Evolutionary conservation across 2,113 vertebrate species (phyloP), one percentile per base, ranked within the genome.

Genomic region (Sceloporus tristichus): DNA sequence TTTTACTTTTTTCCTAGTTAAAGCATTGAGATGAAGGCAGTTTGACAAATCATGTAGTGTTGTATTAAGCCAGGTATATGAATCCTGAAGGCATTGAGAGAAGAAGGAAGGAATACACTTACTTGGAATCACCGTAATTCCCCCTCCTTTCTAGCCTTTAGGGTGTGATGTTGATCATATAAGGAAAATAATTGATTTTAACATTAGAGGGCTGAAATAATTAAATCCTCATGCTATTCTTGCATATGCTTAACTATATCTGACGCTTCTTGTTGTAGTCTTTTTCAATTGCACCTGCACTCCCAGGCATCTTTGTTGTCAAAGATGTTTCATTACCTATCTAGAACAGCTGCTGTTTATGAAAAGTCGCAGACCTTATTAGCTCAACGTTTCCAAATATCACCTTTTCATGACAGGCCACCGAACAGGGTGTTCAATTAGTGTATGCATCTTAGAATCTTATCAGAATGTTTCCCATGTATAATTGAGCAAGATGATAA

Each of bases 281-380:
- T 21, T 18, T 75, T 13, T 82, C 83, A 88, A 77, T 86, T 59
- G 74, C 1, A 89, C 19, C 42, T 79, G 53, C 18, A 19, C 2
- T 87, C 71, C 40, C 8, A 89, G 79, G 54, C 27, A 87, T n/a
- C 66, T 74, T 90, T 79, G 42, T 86, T 62, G 75, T 74, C 93
- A 89, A 84, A 92, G 85, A 77, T 94, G 76, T 82, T 90, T 85
- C 85, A 90, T 94, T 90, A 68, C 42, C 85, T 91, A 34, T 77
- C 73, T 92, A 11, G 89, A 89, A 89, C 90, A 93, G 91, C 66
- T 92, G 78, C 68, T 91, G 25, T 71, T 91, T 90, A 13, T 83
- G 85, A 84, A 85, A 89, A 88, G 79, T 29, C 27, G 40, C 16
- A 70, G 48, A 70, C 9, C 75, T 79, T 92, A 71, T 74, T 93